Percentiles rank a stretch among this genome's conserved stretches.
Evolutionary conservation across 2,888 invertebrate species (phyloP).

Genomic region (Ophion ventricosus): DNA sequence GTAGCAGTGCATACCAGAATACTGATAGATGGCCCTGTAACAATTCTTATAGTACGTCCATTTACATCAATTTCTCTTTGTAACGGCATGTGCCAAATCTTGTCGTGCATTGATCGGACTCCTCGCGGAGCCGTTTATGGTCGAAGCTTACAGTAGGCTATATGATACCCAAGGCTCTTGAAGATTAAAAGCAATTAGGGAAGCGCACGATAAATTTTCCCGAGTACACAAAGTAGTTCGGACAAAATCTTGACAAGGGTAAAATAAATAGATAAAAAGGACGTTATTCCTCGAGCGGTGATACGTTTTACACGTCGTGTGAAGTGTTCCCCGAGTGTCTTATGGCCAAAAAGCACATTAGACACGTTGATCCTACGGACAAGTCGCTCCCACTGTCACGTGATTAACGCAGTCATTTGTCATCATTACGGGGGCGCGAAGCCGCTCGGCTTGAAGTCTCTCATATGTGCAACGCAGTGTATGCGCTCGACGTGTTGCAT

Average conservation of each 20-base stretch:
- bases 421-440: conserved; percentile 75
- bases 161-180: background rate
- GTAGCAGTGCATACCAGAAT: too few species aligned
- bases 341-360: conserved; percentile 37
- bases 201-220: conserved; percentile 3
- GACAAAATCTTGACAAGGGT: conserved; percentile 21
- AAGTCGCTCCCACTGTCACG: conserved; percentile 73
- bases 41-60: too few species aligned
- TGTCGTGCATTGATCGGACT: too few species aligned
- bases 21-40: too few species aligned
- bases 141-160: too few species aligned
- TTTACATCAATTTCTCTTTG: too few species aligned
- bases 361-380: conserved; percentile 61
- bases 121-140: too few species aligned
- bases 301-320: conserved; percentile 14
- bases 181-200: conserved; percentile 20
- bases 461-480: conserved; percentile 40
- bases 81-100: too few species aligned
- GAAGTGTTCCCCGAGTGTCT: conserved; percentile 15
- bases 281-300: background rate
- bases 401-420: conserved; percentile 78
- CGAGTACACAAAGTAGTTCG: conserved; percentile 15
- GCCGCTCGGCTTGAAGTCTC: conserved; percentile 54
- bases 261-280: conserved; percentile 21
- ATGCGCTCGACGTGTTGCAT: conserved; percentile 36